Evolutionary conservation across 2,113 vertebrate species (phyloP).

Genomic region (Gallinago paraguaiae): DNA sequence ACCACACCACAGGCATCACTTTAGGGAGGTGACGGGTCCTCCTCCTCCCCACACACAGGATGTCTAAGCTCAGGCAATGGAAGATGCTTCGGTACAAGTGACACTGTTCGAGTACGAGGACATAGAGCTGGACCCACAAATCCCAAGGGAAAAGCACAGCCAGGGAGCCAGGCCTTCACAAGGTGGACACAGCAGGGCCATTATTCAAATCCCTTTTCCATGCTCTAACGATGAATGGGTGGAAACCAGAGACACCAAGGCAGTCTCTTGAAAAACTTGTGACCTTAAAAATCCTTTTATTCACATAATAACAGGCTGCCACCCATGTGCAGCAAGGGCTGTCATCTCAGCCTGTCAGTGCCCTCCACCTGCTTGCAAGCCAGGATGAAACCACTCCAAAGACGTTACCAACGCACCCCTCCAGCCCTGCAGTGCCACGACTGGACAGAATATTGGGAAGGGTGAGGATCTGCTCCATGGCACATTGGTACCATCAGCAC

Average conservation of each 20-base stretch:
- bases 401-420: accelerated
- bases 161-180: not conserved
- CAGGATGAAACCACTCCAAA: not conserved
- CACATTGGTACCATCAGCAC: accelerated
- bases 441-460: not conserved
- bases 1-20: not conserved
- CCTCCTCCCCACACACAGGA: not conserved
- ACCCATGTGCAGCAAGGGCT: constrained; percentile 33
- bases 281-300: constrained; percentile 76
- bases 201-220: not conserved
- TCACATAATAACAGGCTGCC: constrained; percentile 71
- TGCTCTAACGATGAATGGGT: not conserved
- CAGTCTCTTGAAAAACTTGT: constrained; percentile 1
- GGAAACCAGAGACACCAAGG: not conserved
- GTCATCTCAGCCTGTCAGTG: constrained; percentile 45
- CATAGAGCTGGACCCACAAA: not conserved
- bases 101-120: not conserved
- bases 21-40: not conserved
- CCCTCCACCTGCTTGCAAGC: not conserved
- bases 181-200: not conserved
- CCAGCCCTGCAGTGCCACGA: not conserved
- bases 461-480: not conserved
- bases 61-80: accelerated
- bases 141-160: not conserved
- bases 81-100: not conserved